Evolutionary conservation across 1,140 invertebrate species (phyloP).

Genomic region (Hormaphis cornu): DNA sequence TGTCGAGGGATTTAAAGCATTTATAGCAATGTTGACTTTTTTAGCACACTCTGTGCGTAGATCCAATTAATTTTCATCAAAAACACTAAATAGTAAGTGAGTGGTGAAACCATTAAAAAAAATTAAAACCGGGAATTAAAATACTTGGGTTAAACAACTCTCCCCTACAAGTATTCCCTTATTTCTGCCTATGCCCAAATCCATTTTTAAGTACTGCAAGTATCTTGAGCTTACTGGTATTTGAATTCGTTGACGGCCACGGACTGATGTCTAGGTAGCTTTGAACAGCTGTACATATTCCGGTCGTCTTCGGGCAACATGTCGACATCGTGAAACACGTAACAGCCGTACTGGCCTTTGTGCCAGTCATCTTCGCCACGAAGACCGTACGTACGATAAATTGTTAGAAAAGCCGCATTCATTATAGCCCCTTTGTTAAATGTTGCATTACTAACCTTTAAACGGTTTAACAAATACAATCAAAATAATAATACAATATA

Average conservation of each 20-base stretch:
- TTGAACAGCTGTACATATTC: slow-evolving; percentile 54
- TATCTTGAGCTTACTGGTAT: slow-evolving; percentile 49
- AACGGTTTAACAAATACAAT: background rate
- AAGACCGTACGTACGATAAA: slow-evolving; percentile 35
- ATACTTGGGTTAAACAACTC: no score
- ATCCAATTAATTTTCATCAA: no score
- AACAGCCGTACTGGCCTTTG: slow-evolving; percentile 46
- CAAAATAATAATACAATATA: background rate
- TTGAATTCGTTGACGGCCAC: slow-evolving; percentile 54
- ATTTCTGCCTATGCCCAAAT: no score
- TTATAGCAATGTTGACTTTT: no score
- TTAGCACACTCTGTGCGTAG: no score
- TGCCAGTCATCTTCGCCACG: slow-evolving; percentile 38
- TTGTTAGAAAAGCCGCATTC: slow-evolving; percentile 55
- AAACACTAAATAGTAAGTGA: no score
- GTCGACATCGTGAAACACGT: slow-evolving; percentile 62
- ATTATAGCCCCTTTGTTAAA: slow-evolving; percentile 60
- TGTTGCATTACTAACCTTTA: slow-evolving; percentile 43
- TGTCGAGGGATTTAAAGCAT: no score
- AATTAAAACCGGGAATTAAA: no score
- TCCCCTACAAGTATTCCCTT: no score
- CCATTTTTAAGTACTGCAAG: no score
- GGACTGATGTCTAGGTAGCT: slow-evolving; percentile 52
- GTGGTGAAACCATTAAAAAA: no score
- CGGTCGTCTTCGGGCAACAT: slow-evolving; percentile 57